Evolutionary conservation across 2,797 vertebrate species (phyloP).

Genomic region (Nannoperca australis): DNA sequence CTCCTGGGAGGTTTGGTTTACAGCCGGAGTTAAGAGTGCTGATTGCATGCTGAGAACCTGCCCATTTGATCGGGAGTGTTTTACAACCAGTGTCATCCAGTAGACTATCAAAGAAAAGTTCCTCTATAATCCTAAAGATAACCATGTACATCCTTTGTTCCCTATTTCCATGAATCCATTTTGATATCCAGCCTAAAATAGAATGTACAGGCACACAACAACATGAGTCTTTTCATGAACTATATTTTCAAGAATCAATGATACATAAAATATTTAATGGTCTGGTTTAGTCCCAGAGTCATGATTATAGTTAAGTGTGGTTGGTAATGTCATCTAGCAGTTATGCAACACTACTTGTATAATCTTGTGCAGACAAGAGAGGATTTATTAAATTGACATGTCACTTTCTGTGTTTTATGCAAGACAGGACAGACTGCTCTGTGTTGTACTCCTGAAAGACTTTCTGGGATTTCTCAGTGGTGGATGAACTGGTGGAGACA

Average conservation of each 20-base stretch:
- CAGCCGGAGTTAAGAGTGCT: constrained; percentile 73
- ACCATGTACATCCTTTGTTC: constrained; percentile 10
- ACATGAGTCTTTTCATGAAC: background rate
- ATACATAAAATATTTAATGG: constrained; percentile 12
- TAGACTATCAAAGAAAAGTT: constrained; percentile 49
- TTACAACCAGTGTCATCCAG: constrained; percentile 54
- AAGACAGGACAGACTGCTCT: constrained; percentile 20
- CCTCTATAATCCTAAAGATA: constrained; percentile 55
- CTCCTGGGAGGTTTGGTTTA: constrained; percentile 78
- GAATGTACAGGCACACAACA: background rate
- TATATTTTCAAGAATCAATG: background rate
- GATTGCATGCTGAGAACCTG: constrained; percentile 80
- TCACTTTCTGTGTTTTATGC: constrained; percentile 40
- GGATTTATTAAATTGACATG: constrained; percentile 36
- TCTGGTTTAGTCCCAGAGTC: background rate
- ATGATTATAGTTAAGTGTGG: background rate
- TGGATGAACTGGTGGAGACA: background rate
- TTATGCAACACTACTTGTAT: constrained; percentile 12
- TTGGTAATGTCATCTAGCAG: constrained; percentile 23
- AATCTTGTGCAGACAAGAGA: constrained; percentile 9
- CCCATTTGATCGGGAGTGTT: constrained; percentile 69
- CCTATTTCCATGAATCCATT: constrained; percentile 13
- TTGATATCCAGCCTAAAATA: constrained; percentile 8
- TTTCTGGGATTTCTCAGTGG: constrained; percentile 36
- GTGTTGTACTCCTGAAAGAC: constrained; percentile 22